Evolutionary conservation across 2,797 vertebrate species (phyloP), one percentile per base, ranked within the genome.

Genomic region (Phrynocephalus forsythii): DNA sequence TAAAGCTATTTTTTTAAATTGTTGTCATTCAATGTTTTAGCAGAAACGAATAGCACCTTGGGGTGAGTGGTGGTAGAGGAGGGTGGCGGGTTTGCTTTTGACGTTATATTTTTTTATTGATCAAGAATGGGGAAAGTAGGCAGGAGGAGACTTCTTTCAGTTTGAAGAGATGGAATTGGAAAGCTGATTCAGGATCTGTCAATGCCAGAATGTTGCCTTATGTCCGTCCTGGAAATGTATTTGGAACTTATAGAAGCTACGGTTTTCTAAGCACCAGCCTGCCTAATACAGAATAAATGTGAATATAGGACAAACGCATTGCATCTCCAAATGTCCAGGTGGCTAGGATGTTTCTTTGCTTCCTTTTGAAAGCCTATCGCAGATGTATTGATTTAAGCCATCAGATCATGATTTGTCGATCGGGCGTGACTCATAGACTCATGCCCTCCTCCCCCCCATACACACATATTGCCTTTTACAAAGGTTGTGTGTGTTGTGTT

Each of bases 1-100:
- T 69, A 88, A 68, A 89, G 26, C n/a, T 72, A 92, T 89, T 63
- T 91, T 94, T 94, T 94, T 84, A 84, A 81, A 56, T 87, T 91
- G 84, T 1, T 82, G 87, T 93, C 86, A 85, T 18, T 15, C 87
- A 91, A 93, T 92, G 91, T 93, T 85, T 7, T 92, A 69, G 88
- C 88, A 56, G n/a, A 71, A 75, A 89, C 56, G 71, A 7, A 16
- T 85, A 81, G 48, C 87, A 48, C 87, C 24, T 50, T 56, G 79
- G 24, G 79, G 71, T 24, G 26, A 67, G 22, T 33, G 15, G 6
- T 60, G 30, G 22, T 30, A 15, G 48, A 5, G 85, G 77, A 63
- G 87, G 75, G 48, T 86, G 93, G 10, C 89, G 91, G 73, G 87
- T 92, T 90, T 89, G 48, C n/a, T 85, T 77, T 77, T 60, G 80